Percentiles rank a stretch among this genome's conserved stretches.
Conservation (phyloP, 1,140 invertebrate species). For the Drosophila orena region DNA sequence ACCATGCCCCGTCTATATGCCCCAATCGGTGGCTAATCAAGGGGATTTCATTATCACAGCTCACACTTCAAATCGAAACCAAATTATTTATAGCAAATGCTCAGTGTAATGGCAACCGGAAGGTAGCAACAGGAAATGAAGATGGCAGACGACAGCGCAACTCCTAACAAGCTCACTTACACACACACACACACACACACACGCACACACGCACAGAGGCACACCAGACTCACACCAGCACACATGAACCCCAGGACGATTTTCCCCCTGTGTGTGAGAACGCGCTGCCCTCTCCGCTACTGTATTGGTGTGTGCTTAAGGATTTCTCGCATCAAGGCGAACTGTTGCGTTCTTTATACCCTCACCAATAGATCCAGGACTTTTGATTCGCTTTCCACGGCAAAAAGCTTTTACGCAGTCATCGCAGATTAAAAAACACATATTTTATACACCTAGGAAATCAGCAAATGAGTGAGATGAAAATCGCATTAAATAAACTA, state of each 20-base stretch:
- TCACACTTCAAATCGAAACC: constrained; percentile 61
- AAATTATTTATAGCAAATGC: constrained; percentile 66
- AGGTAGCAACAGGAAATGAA: constrained; percentile 53
- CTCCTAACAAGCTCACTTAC: constrained; percentile 62
- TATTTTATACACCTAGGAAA: constrained; percentile 16
- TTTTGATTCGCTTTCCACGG: not conserved
- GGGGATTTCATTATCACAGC: constrained; percentile 64
- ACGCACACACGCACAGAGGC: not conserved
- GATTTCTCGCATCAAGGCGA: constrained; percentile 58
- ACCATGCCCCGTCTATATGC: not conserved
- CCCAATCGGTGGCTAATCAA: constrained; percentile 60
- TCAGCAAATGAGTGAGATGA: no score
- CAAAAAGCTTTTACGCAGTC: constrained; percentile 19
- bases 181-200: constrained; percentile 2
- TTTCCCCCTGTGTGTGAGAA: constrained; percentile 9
- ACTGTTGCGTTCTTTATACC: constrained; percentile 58
- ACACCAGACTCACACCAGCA: constrained; percentile 7
- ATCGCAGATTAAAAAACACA: constrained; percentile 19
- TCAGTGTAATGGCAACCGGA: constrained; percentile 73
- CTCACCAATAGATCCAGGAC: constrained; percentile 7
- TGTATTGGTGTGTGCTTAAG: constrained; percentile 40
- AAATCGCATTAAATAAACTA: not conserved
- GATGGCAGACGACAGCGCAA: constrained; percentile 46
- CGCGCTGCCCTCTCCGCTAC: constrained; percentile 26
- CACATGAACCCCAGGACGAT: constrained; percentile 21